Evolutionary conservation across 2,888 invertebrate genomes (phyloP), one percentile per base, ranked within the genome.

Genomic region (Acronicta psi): DNA sequence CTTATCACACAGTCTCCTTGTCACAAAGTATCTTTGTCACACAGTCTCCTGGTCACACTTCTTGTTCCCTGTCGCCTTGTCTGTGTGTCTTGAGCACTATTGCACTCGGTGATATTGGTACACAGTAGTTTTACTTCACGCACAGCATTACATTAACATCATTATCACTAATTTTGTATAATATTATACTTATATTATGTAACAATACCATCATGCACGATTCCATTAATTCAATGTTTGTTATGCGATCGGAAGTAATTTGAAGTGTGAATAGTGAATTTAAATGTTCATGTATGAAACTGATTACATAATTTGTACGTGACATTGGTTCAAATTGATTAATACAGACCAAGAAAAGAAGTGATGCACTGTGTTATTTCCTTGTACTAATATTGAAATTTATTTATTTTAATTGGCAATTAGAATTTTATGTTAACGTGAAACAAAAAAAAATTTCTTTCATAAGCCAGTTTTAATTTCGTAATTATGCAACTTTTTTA

Each of bases 181-280:
- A 23, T 23, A 23, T 7, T 2, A 62, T 56, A 2, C 5, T n/a
- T 17, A 25, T 17, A 45, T 20, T 29, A 34, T 52, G 37, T n/a
- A 37, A 47, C 7, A 11, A 37, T 25, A n/a, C 1, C 29, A n/a
- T n/a, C n/a, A n/a, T n/a, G n/a, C n/a, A 11, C 37, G 43, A 47
- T 64, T 41, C 8, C 13, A 58, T 62, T 66, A 53, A 42, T 51
- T 42, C 54, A 40, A 42, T 34, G 37, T 54, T 34, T 45, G 45
- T 69, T 63, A 69, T 52, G 55, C 29, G 16, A 52, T 62, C 52
- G 55, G 66, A 59, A 66, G 70, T 59, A 53, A 43, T 14, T 36
- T 4, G 18, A 63, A 14, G 70, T 66, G 49, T 46, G 41, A 62
- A 54, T 69, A 45, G 44, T 49, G 18, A 23, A 49, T 64, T 68